Conservation (phyloP, 2,888 invertebrate species). For the Acrocyrtus sp. region DNA sequence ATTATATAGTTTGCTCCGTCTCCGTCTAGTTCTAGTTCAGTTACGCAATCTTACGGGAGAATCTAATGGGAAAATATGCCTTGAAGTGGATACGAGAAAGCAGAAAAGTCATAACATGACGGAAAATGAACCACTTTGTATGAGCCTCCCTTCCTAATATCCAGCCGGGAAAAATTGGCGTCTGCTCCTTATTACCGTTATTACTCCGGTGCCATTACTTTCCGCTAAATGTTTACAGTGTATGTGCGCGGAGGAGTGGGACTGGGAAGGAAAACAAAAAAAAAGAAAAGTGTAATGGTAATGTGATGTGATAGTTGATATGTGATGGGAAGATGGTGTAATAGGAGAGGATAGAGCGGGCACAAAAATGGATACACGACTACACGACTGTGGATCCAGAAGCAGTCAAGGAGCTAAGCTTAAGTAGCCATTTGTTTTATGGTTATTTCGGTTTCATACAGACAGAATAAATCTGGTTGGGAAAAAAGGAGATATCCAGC, state of each 20-base stretch:
- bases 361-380: too few species aligned
- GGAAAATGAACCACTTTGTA: too few species aligned
- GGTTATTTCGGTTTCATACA: slow-evolving; percentile 20
- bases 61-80: too few species aligned
- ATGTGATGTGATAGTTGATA: slow-evolving; percentile 10
- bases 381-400: neutral
- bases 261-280: slow-evolving; percentile 4
- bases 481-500: neutral
- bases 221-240: neutral
- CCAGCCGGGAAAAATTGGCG: neutral
- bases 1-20: neutral
- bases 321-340: neutral
- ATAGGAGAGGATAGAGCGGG: slow-evolving; percentile 6
- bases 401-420: slow-evolving; percentile 6
- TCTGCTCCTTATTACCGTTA: neutral
- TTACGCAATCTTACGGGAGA: slow-evolving; percentile 6
- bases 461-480: slow-evolving; percentile 15
- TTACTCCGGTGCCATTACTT: too few species aligned
- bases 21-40: slow-evolving; percentile 21
- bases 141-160: neutral
- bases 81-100: too few species aligned
- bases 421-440: slow-evolving; percentile 27
- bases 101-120: too few species aligned
- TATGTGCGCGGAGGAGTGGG: neutral
- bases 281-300: slow-evolving; percentile 10